Percentiles rank a stretch among this genome's conserved stretches.
phyloP scores from a whole-genome alignment of 2,113 vertebrate species.

The Psittacus erithacus region DNA sequence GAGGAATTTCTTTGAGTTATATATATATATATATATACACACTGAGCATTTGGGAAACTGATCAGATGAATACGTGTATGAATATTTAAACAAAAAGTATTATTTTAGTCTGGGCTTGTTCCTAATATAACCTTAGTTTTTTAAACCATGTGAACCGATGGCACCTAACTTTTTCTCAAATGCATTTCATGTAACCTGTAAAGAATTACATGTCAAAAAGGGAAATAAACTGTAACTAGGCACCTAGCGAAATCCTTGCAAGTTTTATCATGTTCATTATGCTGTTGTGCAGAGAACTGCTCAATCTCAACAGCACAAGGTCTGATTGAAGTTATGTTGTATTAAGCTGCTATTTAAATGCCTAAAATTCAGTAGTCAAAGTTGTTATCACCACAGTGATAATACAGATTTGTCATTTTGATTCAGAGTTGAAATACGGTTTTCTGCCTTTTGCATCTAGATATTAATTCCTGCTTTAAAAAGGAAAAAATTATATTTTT shows the following conservation, averaged over 20 bases:
- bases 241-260: not conserved
- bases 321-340: not conserved
- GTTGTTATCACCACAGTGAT: not conserved
- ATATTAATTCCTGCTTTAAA: not conserved
- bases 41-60: not conserved
- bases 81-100: not conserved
- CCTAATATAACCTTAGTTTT: not conserved
- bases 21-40: not conserved
- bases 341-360: not conserved
- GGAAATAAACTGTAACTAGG: not conserved
- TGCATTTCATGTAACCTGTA: not conserved
- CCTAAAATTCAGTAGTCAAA: not conserved
- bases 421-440: not conserved
- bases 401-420: not conserved
- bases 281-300: not conserved
- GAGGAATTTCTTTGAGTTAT: not conserved
- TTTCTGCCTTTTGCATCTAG: not conserved
- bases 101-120: not conserved
- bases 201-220: not conserved
- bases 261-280: not conserved
- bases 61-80: not conserved
- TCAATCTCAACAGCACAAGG: not conserved
- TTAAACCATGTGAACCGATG: not conserved
- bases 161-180: not conserved
- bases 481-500: not conserved